Base-by-base conservation (phyloP, 2,113 vertebrate species). In the Nanorana parkeri region DNA sequence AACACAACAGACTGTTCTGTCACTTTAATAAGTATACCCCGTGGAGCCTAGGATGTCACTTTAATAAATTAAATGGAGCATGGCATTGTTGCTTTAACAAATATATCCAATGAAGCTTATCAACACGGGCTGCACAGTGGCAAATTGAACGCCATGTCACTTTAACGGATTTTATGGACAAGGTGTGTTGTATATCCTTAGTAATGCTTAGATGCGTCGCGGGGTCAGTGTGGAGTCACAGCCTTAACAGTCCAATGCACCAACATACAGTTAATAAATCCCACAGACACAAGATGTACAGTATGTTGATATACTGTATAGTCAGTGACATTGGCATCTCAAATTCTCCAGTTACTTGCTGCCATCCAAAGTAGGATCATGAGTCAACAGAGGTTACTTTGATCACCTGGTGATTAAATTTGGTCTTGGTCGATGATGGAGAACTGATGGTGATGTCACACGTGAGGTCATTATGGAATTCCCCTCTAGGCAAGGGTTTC, bases 11-110 rank as follows among this genome's bases (percentile, higher is more conserved):
- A 19, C n/a, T 79, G 77, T 58, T 60, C 71, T 75, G 69, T 67
- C 60, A 28, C 69, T 66, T 76, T 83, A 83, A 81, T 73, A 81
- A 26, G 56, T 68, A 68, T 68, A 75, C 71, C 71, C 80, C 28
- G 26, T 83, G 17, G 63, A 68, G 29, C 80, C 80, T n/a, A 55
- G 71, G 68, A 58, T 83, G 52, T 83, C 72, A 67, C 71, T 82
- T 82, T 83, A 83, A 76, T 24, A 68, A 76, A 83, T 83, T 76
- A 83, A 83, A 76, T 83, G 80, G 71, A 83, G 80, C 72, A 61
- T 68, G 51, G 63, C 54, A 68, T 76, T 83, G 72, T 83, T 76
- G 61, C 80, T 76, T 76, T 83, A 68, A 83, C 79, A 76, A 76
- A 76, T 83, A 68, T 76, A 23, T 23, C 51, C 80, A 76, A 76